A percentile compares a stretch with the other conserved stretches of the same genome.
These are phyloP conservation scores for Crocuta crocuta DNA, from an alignment of 2,113 vertebrate genomes.

Conservation along the genomic window DNA sequence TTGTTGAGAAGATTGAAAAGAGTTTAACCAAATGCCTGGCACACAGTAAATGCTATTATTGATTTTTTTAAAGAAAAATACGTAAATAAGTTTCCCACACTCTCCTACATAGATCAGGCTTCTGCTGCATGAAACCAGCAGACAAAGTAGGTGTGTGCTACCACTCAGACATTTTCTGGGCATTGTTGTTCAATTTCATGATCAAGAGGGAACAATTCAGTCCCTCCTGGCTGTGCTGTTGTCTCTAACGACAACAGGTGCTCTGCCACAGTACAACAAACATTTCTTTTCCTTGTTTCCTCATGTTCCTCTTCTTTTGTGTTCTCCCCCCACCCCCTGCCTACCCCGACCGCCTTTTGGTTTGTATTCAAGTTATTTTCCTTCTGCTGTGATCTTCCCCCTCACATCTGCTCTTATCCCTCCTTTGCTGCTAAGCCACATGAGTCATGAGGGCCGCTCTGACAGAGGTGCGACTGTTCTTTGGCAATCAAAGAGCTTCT, in stretches of 20 bases:
- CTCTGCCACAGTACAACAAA: constrained; percentile 37
- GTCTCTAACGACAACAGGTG: constrained; percentile 63
- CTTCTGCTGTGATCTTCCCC: constrained; percentile 68
- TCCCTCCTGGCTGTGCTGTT: constrained; percentile 61
- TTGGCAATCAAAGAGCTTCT: constrained; percentile 81
- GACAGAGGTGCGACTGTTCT: constrained; percentile 84
- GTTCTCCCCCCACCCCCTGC: background rate
- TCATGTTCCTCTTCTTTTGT: background rate
- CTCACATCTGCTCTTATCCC: constrained; percentile 62
- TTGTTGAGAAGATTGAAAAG: background rate
- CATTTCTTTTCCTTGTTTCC: background rate
- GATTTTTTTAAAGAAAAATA: constrained; percentile 19
- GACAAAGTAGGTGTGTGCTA: constrained; percentile 72
- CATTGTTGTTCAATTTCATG: constrained; percentile 49
- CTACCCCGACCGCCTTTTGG: background rate
- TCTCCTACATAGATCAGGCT: constrained; percentile 69
- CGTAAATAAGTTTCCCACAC: background rate
- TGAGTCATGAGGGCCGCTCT: constrained; percentile 59
- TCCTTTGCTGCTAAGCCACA: constrained; percentile 51
- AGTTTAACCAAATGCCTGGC: background rate
- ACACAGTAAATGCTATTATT: background rate
- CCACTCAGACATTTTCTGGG: constrained; percentile 73
- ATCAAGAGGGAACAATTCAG: constrained; percentile 70
- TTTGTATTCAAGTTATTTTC: constrained; percentile 67
- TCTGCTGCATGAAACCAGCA: constrained; percentile 53